These are phyloP conservation scores for Avahi laniger DNA, from an alignment of 2,797 vertebrate genomes.

Conservation along the genomic window DNA sequence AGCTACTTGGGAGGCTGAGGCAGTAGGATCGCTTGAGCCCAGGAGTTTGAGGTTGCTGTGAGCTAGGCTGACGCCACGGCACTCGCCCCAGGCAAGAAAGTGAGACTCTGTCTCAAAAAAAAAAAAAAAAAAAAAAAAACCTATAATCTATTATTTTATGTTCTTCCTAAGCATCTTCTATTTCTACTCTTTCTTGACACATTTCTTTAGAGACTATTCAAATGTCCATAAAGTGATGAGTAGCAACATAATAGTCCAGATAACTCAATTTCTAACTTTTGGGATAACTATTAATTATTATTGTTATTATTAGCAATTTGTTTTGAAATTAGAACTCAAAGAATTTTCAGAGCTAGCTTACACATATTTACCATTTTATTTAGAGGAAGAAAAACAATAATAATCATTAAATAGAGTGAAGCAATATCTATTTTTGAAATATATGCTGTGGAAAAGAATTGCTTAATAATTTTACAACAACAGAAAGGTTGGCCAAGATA, in stretches of 20 bases:
- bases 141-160: neutral
- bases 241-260: neutral
- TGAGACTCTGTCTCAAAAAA: too few relatives aligned
- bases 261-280: conserved; percentile 38
- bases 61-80: too few relatives aligned
- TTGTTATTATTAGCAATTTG: conserved; percentile 10
- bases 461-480: conserved; percentile 86
- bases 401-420: conserved; percentile 80
- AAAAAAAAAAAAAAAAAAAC: too few relatives aligned
- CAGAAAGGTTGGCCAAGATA: conserved; percentile 85
- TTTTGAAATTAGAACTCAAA: conserved; percentile 51
- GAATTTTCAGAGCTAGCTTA: conserved; percentile 51
- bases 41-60: too few relatives aligned
- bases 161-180: conserved; percentile 32
- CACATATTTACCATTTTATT: conserved; percentile 66
- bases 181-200: conserved; percentile 23
- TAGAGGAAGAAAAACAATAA: conserved; percentile 72
- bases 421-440: conserved; percentile 86
- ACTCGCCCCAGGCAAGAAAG: too few relatives aligned
- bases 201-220: conserved; percentile 57
- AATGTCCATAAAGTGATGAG: neutral
- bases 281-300: conserved; percentile 37
- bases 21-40: too few relatives aligned
- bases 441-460: conserved; percentile 84
- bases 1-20: too few relatives aligned